phyloP scores from a whole-genome alignment of 2,113 vertebrate species.

The Theristicus caerulescens region DNA sequence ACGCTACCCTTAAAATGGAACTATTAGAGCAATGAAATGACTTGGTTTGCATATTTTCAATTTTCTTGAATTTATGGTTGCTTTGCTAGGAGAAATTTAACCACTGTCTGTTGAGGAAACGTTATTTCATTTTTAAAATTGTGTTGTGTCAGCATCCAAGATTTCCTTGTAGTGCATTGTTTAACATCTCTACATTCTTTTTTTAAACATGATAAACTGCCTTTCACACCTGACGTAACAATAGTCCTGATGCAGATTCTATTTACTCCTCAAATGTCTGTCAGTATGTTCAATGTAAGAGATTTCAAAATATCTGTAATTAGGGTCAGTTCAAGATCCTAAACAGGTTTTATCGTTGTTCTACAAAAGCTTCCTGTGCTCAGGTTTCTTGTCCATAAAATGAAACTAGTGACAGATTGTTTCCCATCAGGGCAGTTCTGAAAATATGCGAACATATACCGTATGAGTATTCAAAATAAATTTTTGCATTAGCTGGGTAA shows the following conservation, averaged over 20 bases:
- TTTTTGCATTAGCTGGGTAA: neutral
- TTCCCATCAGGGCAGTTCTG: neutral
- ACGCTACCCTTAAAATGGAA: neutral
- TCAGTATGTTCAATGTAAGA: neutral
- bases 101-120: neutral
- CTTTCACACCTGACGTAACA: neutral
- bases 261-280: neutral
- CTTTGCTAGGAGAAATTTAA: neutral
- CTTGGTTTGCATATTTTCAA: neutral
- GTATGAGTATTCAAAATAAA: neutral
- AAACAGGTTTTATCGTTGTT: neutral
- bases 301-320: neutral
- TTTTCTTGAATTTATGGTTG: constrained; percentile 1
- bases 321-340: neutral
- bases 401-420: neutral
- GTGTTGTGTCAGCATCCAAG: neutral
- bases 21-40: neutral
- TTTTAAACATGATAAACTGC: neutral
- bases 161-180: neutral
- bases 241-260: neutral
- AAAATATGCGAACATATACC: neutral
- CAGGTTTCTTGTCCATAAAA: neutral
- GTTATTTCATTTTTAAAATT: neutral
- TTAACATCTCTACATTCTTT: neutral
- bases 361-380: neutral